phyloP scores from a whole-genome alignment of 2,113 vertebrate genomes.

The Lagopus leucura region DNA sequence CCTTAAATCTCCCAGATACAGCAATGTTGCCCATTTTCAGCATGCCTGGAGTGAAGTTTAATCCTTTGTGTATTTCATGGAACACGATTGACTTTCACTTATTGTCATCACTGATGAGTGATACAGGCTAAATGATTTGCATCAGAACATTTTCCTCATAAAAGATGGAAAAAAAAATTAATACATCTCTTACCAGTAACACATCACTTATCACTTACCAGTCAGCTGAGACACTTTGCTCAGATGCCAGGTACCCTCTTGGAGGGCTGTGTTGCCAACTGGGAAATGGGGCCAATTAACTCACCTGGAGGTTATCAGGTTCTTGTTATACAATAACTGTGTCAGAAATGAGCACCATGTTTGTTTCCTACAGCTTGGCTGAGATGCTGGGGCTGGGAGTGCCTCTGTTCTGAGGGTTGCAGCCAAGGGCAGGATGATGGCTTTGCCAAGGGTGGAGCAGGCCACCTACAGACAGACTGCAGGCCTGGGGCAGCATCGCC shows the following conservation, averaged over 20 bases:
- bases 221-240: slow-evolving; percentile 14
- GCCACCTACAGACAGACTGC: slow-evolving; percentile 65
- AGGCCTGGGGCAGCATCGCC: not conserved
- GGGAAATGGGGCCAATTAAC: not conserved
- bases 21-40: not conserved
- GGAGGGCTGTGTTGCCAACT: not conserved
- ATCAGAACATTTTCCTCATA: slow-evolving; percentile 20
- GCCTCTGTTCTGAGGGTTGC: not conserved
- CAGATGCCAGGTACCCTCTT: slow-evolving; percentile 5
- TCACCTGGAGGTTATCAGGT: slow-evolving; percentile 24
- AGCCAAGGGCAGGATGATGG: slow-evolving; percentile 48
- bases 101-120: slow-evolving; percentile 65
- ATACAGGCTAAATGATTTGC: slow-evolving; percentile 38
- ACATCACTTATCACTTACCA: slow-evolving; percentile 23
- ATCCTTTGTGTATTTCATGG: slow-evolving; percentile 53
- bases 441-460: slow-evolving; percentile 53
- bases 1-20: not conserved
- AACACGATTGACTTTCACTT: slow-evolving; percentile 34
- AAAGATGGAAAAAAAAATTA: not conserved
- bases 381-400: slow-evolving; percentile 22
- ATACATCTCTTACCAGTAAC: not conserved
- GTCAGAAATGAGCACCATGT: not conserved
- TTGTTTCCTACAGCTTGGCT: slow-evolving; percentile 33
- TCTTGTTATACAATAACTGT: not conserved
- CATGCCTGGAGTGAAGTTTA: slow-evolving; percentile 59